Evolutionary conservation across 2,797 vertebrate genomes (phyloP), one percentile per base, ranked within the genome.

Genomic region (Schizopygopsis pylzovi): DNA sequence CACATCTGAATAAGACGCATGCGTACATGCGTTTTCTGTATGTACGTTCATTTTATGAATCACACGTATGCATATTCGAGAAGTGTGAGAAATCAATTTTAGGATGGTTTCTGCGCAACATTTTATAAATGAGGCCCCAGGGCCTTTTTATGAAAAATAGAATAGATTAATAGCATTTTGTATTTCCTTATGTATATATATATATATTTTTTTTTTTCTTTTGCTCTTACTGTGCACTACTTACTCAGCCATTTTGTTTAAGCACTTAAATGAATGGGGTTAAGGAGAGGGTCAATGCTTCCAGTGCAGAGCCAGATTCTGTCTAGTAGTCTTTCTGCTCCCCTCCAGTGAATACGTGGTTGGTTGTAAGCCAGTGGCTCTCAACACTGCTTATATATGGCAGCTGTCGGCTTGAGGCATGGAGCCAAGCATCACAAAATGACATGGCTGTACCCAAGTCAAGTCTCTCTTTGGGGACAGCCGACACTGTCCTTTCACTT

Each of bases 321-420:
- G 89, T 85, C 89, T 89, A 87, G 86, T n/a, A 37, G 65, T 87
- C 87, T 73, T 25, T 37, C 65, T 72, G 81, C 71, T 67, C 72
- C 63, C 41, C 73, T 88, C 4, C 87, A 78, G 37, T 91, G 92
- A 85, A 90, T 93, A 89, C 86, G 86, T 81, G 47, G 87, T 87
- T 87, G 87, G 92, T 89, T 89, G 81, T 0, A 65, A 84, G 91
- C 93, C 93, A 93, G 92, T 80, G 81, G 90, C 91, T 93, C 90
- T 93, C 91, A 92, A 90, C 89, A 25, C 87, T 92, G 91, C 94
- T 93, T 95, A 94, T 95, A 95, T 94, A 93, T 90, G 91, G 92
- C 91, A 89, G 89, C 92, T 93, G 93, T 87, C 84, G 90, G 91
- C 87, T 92, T 33, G 4, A 87, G 91, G 92, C 92, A 85, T n/a